These are phyloP conservation scores for Pachycephala philippinensis DNA, from an alignment of 2,113 vertebrate genomes.

Conservation along the genomic window DNA sequence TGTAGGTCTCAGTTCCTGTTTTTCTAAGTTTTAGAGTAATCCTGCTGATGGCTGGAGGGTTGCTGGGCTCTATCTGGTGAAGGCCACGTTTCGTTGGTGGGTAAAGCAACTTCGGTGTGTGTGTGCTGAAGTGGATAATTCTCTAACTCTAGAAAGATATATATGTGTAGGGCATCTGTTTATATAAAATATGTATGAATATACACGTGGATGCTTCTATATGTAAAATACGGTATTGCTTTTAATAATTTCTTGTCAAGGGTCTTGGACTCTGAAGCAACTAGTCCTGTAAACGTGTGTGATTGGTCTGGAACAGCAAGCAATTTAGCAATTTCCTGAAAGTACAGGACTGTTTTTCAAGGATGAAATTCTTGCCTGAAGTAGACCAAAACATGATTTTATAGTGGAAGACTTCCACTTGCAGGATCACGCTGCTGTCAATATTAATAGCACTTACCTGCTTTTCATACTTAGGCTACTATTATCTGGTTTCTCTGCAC, in stretches of 20 bases:
- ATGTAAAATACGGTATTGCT: background rate
- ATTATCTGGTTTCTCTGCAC: background rate
- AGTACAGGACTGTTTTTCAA: background rate
- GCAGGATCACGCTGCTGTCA: background rate
- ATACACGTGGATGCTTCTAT: background rate
- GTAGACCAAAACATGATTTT: background rate
- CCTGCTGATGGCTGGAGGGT: background rate
- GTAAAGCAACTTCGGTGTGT: background rate
- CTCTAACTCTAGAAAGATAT: background rate
- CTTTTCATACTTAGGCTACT: background rate
- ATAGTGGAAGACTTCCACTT: background rate
- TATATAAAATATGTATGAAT: background rate
- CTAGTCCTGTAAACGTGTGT: background rate
- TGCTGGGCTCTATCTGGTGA: background rate
- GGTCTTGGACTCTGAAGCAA: background rate
- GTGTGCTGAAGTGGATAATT: background rate
- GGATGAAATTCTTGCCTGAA: constrained; percentile 18
- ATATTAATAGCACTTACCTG: background rate
- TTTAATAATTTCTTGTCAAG: background rate
- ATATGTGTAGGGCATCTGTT: background rate
- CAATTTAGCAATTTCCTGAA: constrained; percentile 27
- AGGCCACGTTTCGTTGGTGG: fast-evolving
- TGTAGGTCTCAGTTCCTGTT: background rate
- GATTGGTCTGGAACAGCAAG: constrained; percentile 19
- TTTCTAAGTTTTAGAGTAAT: background rate